Evolutionary conservation across 2,113 vertebrate species (phyloP).

Genomic region (Regulus satrapa): DNA sequence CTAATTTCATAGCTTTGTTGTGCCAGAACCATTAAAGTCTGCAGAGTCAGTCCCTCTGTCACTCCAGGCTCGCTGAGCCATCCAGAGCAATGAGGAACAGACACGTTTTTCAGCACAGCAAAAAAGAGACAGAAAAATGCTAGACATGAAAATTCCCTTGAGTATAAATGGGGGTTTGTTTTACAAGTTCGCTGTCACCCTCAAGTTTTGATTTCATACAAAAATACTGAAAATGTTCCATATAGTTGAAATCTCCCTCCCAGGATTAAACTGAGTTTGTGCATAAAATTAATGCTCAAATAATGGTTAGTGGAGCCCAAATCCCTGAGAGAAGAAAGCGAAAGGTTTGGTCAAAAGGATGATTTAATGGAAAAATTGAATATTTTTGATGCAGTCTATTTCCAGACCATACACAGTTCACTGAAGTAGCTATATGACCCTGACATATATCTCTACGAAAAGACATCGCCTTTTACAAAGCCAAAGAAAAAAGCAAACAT

Average conservation of each 20-base stretch:
- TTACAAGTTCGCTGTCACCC: neutral
- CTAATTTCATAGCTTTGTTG: neutral
- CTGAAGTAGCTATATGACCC: constrained; percentile 21
- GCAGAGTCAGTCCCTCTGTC: neutral
- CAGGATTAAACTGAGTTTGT: neutral
- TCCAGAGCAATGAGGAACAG: neutral
- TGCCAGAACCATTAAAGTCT: neutral
- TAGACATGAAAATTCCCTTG: neutral
- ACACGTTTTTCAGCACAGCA: neutral
- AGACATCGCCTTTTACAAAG: constrained; percentile 41
- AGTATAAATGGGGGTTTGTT: neutral
- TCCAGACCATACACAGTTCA: constrained; percentile 33
- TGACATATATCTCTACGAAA: constrained; percentile 46
- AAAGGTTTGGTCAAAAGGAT: neutral
- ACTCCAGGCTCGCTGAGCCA: rapidly evolving
- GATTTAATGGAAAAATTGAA: constrained; percentile 4
- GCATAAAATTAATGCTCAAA: neutral
- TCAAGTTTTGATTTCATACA: neutral
- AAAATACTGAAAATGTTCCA: neutral
- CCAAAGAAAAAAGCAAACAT: constrained; percentile 43
- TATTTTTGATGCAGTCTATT: neutral
- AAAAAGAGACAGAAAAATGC: neutral
- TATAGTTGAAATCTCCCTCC: neutral
- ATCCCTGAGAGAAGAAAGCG: neutral
- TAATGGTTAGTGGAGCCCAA: neutral